A percentile compares a stretch with the other conserved stretches of the same genome.
Evolutionary conservation across 2,113 vertebrate genomes (phyloP).

Genomic region (Antechinus stuartii): DNA sequence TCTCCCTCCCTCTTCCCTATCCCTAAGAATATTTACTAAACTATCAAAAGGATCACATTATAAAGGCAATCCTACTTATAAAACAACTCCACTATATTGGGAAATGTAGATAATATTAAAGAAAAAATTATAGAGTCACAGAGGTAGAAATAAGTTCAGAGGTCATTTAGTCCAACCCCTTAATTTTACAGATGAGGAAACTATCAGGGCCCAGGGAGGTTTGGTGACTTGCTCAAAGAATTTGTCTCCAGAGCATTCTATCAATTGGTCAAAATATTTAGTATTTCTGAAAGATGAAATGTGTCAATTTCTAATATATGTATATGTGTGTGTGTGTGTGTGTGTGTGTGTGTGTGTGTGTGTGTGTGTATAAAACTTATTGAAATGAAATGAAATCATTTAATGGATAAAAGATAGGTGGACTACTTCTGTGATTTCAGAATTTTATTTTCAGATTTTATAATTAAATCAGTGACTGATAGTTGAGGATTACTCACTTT

Average conservation of each 20-base stretch:
- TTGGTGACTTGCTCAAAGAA: not conserved
- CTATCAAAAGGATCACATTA: not conserved
- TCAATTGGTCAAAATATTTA: not conserved
- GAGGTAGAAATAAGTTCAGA: not conserved
- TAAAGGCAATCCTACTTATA: not conserved
- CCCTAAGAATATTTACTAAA: not conserved
- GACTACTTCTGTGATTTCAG: not conserved
- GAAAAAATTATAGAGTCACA: rapidly evolving
- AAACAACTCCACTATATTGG: not conserved
- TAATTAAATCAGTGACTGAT: not conserved
- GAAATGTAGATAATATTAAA: not conserved
- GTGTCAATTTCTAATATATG: not conserved
- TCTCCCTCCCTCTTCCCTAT: not conserved
- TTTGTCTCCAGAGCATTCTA: not conserved
- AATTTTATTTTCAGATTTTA: not conserved
- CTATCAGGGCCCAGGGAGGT: not conserved
- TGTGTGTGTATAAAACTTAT: not conserved
- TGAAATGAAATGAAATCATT: not conserved
- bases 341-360: too few relatives aligned
- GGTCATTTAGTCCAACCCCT: not conserved
- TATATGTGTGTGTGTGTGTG: too few relatives aligned
- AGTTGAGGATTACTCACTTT: not conserved
- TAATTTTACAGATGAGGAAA: not conserved
- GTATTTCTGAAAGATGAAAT: not conserved
- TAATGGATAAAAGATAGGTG: not conserved